Base-by-base conservation (phyloP, 2,113 vertebrate genomes). In the Xiphias gladius region DNA sequence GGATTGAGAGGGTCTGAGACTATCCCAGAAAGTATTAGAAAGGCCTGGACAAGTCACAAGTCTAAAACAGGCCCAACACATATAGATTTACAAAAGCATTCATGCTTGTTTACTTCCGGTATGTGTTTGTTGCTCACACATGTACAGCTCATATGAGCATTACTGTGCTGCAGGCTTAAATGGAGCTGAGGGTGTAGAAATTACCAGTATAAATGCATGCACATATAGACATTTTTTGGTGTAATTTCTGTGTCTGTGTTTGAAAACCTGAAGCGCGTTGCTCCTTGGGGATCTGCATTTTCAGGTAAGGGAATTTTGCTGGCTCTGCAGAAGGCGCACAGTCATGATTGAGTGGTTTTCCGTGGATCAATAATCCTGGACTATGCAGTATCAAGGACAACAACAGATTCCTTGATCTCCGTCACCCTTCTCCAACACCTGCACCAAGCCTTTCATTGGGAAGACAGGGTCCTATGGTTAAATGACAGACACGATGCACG, bases 271-370 rank as follows among this genome's bases (percentile, higher is more conserved):
- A 65, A 41, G 22, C 24, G 24, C 35, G 52, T 17, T 73, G 26
- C 73, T 73, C 52, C 11, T 80, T 5, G 37, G 78, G 61, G 77
- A 64, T 69, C 37, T 65, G 39, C 50, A 59, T 87, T 84, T 79
- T 80, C 83, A 62, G 65, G 68, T 68, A 17, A 43, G 52, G 75
- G 73, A 26, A 79, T 59, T 89, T 79, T 84, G 83, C 93, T 88
- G 82, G 81, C 89, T 86, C 83, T 80, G 83, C 88, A 90, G 80
- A 86, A 92, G 73, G 35, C 80, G 71, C 86, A 86, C 80, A 62
- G 86, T 83, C 88, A 87, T 89, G 90, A 93, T 90, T 88, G 85
- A 93, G 89, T 79, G 78, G 30, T 86, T 87, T 87, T 88, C 32
- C 68, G 72, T 75, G 69, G 90, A 92, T 94, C 93, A 87, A 92